Base-by-base conservation (phyloP, 2,113 vertebrate genomes). In the Lampris incognitus region DNA sequence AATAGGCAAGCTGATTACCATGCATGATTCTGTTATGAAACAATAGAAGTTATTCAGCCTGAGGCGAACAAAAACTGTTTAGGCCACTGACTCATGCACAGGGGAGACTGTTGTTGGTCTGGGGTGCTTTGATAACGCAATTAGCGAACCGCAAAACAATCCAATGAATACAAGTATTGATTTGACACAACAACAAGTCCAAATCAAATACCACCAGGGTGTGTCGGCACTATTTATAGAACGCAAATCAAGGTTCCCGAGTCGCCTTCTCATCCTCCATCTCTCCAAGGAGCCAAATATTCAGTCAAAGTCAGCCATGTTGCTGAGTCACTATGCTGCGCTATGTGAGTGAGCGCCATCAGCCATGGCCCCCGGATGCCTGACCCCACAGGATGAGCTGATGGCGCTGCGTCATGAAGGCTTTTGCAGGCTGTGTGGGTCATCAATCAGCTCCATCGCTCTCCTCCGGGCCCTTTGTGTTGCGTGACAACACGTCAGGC, bases 391-490 rank as follows among this genome's bases (percentile, higher is more conserved):
- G 83, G 66, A 81, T 84, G 50, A 87, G 82, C 81, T 85, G 69
- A 81, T 82, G 78, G 46, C 78, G 78, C 86, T 85, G 85, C 52
- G 66, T 91, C 89, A 91, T 63, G 78, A 75, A 68, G 76, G 61
- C 83, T 83, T 87, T 72, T 13, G 58, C 82, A 73, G 79, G 59
- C 65, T 70, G 77, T 73, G 50, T 41, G 8, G 51, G 82, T 87
- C 88, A 91, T 93, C 84, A 90, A 89, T 93, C 89, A 89, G 79
- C 54, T 1, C 54, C 60, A 58, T 66, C 59, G 2, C 71, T 63
- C 65, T 56, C 69, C 78, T 55, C 63, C 66, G 44, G 72, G 48
- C 56, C 65, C 72, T 38, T 38, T 42, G 70, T 2, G 52, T 57
- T 37, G 67, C 61, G 82, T 85, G 83, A 82, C 78, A 70, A 79